phyloP scores from a whole-genome alignment of 2,113 vertebrate species.

The Pollimyrus isidori region DNA sequence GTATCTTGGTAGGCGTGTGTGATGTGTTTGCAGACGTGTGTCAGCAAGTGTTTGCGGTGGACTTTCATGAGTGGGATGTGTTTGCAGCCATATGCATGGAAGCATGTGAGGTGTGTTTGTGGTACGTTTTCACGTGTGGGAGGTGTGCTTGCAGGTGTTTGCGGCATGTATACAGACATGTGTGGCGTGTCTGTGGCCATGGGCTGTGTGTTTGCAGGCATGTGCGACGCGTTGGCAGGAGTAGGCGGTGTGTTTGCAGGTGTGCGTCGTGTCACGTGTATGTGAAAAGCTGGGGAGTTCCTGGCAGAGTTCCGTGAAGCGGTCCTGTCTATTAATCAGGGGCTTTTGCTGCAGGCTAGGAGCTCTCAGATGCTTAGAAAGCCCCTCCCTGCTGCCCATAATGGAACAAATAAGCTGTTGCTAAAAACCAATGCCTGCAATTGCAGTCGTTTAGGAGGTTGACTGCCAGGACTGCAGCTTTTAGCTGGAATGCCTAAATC shows the following conservation, averaged over 20 bases:
- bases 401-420: constrained; percentile 19
- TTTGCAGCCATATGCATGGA: not conserved
- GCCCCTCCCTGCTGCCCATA: not conserved
- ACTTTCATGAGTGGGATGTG: not conserved
- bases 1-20: no score
- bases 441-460: constrained; percentile 1
- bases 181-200: not conserved
- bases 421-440: constrained; percentile 5
- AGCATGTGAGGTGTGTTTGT: not conserved
- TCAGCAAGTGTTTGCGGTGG: no score
- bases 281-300: not conserved
- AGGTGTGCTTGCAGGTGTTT: not conserved
- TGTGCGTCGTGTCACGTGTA: not conserved
- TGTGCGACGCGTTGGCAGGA: not conserved
- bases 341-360: not conserved
- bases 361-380: constrained; percentile 8
- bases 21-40: not conserved
- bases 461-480: not conserved
- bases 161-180: not conserved
- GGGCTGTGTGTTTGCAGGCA: not conserved
- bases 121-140: not conserved
- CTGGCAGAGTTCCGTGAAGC: not conserved
- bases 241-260: not conserved
- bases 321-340: constrained; percentile 8
- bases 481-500: not conserved